These are phyloP conservation scores for Argyrosomus regius DNA, from an alignment of 2,797 vertebrate genomes.

Conservation along the genomic window DNA sequence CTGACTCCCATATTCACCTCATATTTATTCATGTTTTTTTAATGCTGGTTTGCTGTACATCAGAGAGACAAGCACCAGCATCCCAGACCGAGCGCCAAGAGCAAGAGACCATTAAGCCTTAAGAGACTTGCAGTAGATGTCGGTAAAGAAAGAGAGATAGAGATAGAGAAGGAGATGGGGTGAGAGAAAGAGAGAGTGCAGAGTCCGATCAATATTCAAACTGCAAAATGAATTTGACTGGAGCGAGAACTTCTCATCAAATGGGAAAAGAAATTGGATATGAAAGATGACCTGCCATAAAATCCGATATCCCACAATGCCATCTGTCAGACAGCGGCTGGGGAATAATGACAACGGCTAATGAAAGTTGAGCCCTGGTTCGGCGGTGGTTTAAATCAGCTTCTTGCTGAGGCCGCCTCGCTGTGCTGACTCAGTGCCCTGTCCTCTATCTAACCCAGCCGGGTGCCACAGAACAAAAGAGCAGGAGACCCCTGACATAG, in stretches of 20 bases:
- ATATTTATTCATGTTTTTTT: constrained; percentile 68
- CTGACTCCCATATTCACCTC: constrained; percentile 56
- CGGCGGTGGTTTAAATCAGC: constrained; percentile 84
- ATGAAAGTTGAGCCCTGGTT: constrained; percentile 87
- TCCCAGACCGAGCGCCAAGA: constrained; percentile 65
- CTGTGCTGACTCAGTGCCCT: constrained; percentile 81
- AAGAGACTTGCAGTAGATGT: constrained; percentile 66
- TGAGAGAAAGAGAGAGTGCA: constrained; percentile 45
- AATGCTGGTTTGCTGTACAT: constrained; percentile 60
- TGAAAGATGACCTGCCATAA: constrained; percentile 89
- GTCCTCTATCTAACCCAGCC: constrained; percentile 62
- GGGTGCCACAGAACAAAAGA: constrained; percentile 55
- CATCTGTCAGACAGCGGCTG: constrained; percentile 85
- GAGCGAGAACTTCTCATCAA: constrained; percentile 86
- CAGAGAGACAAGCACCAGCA: constrained; percentile 63
- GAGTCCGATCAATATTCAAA: constrained; percentile 87
- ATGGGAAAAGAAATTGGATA: constrained; percentile 88
- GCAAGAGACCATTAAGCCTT: constrained; percentile 75
- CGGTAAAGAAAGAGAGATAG: constrained; percentile 46
- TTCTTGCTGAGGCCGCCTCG: constrained; percentile 50
- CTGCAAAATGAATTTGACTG: constrained; percentile 88
- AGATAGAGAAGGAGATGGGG: constrained; percentile 24
- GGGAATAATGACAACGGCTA: constrained; percentile 85
- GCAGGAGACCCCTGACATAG: constrained; percentile 40
- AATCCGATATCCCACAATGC: constrained; percentile 88